Base-by-base conservation (phyloP, 2,888 invertebrate genomes). In the Nomada ruficornis region DNA sequence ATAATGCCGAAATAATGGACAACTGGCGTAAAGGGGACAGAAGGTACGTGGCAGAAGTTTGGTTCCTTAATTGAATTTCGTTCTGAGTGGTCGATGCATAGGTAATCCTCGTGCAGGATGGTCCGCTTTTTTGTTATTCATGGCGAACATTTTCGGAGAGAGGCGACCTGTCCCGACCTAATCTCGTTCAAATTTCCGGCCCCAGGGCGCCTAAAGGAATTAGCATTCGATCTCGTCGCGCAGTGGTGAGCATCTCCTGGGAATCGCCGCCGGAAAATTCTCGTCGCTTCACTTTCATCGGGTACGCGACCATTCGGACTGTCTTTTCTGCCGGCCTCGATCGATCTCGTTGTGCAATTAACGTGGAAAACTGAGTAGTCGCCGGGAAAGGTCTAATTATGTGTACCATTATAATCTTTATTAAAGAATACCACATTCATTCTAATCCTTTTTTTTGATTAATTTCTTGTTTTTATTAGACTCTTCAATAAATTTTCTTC, bases 141-240 rank as follows among this genome's bases (percentile, higher is more conserved):
- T 83, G 86, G 80, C 26, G 86, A 63, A 86, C 88, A 86, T 89
- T 90, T 90, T 90, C 86, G 87, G 83, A 73, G 70, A 73, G 77
- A 72, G 63, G 65, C 67, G 62, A 47, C 63, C 77, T 44, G 82
- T 67, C 69, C 83, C 79, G 86, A 87, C 84, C 89, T 90, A 91
- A 90, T 90, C 89, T 89, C 84, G 87, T 88, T 88, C 86, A 90
- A 91, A 91, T 90, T 91, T 91, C 91, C 89, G 90, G 87, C 84
- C 87, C 86, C 86, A 87, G 83, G 84, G 89, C 87, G 87, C 90
- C 90, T 90, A 89, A 90, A 91, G 90, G 90, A 90, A 91, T 91
- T 91, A 91, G 89, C 91, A 91, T 91, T 91, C 90, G 90, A 91
- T 91, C 90, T 91, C 89, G 86, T 78, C 80, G 85, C 72, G 84